phyloP scores from a whole-genome alignment of 2,797 vertebrate species.

The Megalops cyprinoides region DNA sequence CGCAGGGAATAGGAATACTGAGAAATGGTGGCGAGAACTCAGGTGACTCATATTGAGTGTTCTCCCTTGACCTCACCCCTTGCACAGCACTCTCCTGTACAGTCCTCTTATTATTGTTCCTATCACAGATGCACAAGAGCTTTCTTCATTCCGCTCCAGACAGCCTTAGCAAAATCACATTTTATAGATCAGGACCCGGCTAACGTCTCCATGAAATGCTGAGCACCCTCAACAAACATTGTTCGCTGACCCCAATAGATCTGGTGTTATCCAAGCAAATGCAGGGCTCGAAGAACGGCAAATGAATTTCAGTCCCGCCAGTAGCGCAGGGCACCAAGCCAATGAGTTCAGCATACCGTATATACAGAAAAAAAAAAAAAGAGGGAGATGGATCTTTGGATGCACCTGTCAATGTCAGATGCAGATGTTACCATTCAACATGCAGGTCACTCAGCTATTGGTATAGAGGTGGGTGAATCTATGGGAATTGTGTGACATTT shows the following conservation, averaged over 20 bases:
- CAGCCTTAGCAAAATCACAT: background rate
- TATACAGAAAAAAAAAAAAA: background rate
- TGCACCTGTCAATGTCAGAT: no score
- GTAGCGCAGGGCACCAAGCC: background rate
- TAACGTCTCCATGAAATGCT: background rate
- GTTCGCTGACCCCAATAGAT: background rate
- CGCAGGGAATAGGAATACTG: background rate
- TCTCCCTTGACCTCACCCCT: background rate
- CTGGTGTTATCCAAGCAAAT: conserved; percentile 11
- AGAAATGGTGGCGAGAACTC: background rate
- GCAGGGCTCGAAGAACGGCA: background rate
- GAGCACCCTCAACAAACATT: background rate
- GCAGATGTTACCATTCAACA: no score
- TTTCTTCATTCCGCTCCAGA: background rate
- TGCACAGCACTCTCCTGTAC: background rate
- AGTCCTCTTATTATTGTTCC: background rate
- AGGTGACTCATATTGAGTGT: background rate
- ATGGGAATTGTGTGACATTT: no score
- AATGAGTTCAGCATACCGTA: background rate
- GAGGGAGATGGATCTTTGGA: no score
- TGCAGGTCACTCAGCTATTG: no score
- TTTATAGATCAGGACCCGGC: conserved; percentile 6
- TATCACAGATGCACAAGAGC: background rate
- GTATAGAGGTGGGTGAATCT: no score
- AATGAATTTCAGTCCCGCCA: background rate